These are phyloP conservation scores for Helostoma temminkii DNA, from an alignment of 2,797 vertebrate genomes.

Conservation along the genomic window DNA sequence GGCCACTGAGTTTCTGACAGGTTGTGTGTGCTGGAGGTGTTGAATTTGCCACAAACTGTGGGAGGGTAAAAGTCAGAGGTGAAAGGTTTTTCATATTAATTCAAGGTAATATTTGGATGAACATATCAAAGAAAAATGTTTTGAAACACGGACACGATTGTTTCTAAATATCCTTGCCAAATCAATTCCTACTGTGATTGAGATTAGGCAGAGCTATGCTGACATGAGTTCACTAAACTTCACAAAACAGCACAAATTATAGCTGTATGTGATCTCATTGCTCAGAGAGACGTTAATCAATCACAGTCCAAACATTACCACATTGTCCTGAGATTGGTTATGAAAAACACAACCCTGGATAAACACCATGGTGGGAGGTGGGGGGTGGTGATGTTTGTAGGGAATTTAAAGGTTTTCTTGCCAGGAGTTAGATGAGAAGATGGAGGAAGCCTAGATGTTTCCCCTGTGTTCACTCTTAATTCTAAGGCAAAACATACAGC, in stretches of 20 bases:
- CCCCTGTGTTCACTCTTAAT: no score
- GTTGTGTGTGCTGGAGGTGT: constrained; percentile 79
- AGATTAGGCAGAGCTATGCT: neutral
- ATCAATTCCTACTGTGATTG: neutral
- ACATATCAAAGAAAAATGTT: neutral
- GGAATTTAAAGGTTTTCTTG: no score
- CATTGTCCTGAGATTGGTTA: neutral
- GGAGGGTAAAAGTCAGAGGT: constrained; percentile 14
- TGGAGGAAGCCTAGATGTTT: no score
- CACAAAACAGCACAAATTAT: neutral
- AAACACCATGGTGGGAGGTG: no score
- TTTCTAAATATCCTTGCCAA: neutral
- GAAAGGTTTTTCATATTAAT: neutral
- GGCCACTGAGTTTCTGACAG: constrained; percentile 86
- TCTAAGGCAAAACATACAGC: no score
- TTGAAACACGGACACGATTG: neutral
- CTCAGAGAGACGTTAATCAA: neutral
- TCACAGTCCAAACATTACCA: neutral
- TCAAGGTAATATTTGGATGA: neutral
- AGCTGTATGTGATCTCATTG: neutral
- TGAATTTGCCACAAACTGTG: constrained; percentile 90
- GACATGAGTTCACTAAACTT: neutral
- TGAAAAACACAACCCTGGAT: no score
- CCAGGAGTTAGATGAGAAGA: neutral
- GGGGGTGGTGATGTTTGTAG: no score